phyloP scores from a whole-genome alignment of 2,888 invertebrate species.

The Pherbina coryleti region DNA sequence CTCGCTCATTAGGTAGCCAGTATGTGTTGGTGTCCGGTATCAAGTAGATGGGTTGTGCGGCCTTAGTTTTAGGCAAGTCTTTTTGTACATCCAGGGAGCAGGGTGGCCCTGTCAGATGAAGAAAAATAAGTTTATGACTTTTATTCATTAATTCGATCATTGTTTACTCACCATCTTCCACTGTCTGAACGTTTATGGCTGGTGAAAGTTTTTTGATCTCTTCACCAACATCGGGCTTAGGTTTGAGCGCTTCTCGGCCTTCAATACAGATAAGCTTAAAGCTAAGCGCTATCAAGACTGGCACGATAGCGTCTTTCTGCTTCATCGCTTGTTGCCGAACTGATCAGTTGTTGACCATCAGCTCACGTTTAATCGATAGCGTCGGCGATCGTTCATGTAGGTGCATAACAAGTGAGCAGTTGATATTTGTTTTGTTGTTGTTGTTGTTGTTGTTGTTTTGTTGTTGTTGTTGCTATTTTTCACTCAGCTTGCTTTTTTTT shows the following conservation, averaged over 20 bases:
- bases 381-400: neutral
- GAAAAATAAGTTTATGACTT: neutral
- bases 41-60: constrained; percentile 75
- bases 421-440: too few relatives aligned
- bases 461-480: too few relatives aligned
- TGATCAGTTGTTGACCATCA: neutral
- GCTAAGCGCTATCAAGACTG: neutral
- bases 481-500: too few relatives aligned
- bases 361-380: neutral
- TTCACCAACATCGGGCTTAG: neutral
- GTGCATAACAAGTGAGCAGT: neutral
- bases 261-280: neutral
- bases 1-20: constrained; percentile 58
- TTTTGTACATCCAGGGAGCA: constrained; percentile 57
- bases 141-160: neutral
- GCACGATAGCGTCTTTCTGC: neutral
- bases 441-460: too few relatives aligned
- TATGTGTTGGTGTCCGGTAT: constrained; percentile 63
- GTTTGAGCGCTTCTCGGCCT: neutral
- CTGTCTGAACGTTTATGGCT: neutral
- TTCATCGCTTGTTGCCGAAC: neutral
- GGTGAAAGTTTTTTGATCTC: neutral
- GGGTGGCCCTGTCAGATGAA: constrained; percentile 46
- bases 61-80: constrained; percentile 70
- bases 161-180: neutral